Evolutionary conservation across 2,888 invertebrate species (phyloP), one percentile per base, ranked within the genome.

Genomic region (Drosophila austrosaltans): DNA sequence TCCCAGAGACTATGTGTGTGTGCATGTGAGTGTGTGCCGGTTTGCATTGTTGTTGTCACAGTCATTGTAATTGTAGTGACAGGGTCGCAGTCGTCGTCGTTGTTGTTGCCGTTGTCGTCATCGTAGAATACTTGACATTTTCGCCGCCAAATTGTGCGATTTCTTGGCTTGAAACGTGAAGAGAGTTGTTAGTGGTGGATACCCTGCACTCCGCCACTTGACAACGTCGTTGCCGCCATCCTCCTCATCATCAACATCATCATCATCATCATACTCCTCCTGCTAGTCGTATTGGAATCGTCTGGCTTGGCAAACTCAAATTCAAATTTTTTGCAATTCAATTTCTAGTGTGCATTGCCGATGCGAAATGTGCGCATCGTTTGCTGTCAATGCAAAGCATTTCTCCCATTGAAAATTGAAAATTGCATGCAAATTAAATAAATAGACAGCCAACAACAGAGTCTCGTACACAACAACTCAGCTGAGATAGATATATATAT

Each of bases 401-500:
- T 78, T 75, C 78, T 75, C 78, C 75, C 80, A 89, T 89, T 48
- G 89, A 87, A 87, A 89, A 89, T 76, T 76, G 77, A 87, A 86
- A 86, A 86, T 89, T 87, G 86, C 86, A 86, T 86, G 87, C 87
- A 86, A 86, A 86, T 86, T 87, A 89, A 89, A 89, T 87, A 86
- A 87, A 87, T 77, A 84, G 82, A 84, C 85, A 79, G 75, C 72
- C 66, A 10, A 62, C 66, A 58, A 28, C 62, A 36, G 30, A 54
- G 30, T 39, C 56, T 20, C 28, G 22, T 12, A n/a, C 40, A 61
- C 58, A 63, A 30, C 22, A 40, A 42, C 58, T 28, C 69, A 63
- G 63, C 69, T 65, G 64, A 61, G 57, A 68, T 48, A 48, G 8
- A 48, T 48, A 48, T 20, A 62, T 71, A 72, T 61, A 57, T 72